Percentiles rank a stretch among this genome's conserved stretches.
Evolutionary conservation across 2,888 invertebrate genomes (phyloP).

Genomic region (Leptopilina syphax): DNA sequence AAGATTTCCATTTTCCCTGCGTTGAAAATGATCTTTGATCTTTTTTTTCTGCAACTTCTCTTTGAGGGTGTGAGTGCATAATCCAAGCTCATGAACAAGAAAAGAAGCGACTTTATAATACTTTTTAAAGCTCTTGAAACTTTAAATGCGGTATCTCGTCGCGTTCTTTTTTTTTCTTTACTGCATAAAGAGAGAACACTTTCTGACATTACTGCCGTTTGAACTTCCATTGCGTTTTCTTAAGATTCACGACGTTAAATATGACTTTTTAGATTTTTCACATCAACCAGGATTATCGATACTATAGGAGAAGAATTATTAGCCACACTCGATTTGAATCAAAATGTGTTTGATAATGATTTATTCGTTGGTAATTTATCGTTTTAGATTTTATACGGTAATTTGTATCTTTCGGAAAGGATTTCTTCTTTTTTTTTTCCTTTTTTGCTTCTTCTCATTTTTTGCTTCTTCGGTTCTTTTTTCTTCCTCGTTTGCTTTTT

Average conservation of each 20-base stretch:
- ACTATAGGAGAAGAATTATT: neutral
- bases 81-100: neutral
- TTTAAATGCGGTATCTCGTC: conserved; percentile 3
- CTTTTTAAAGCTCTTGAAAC: neutral
- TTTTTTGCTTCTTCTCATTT: neutral
- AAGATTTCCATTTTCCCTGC: neutral
- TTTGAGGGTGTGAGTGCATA: neutral
- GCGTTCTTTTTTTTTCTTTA: too few relatives aligned
- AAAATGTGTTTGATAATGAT: neutral
- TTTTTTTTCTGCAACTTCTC: neutral
- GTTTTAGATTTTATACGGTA: neutral
- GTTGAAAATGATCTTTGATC: neutral
- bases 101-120: neutral
- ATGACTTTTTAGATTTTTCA: too few relatives aligned
- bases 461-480: too few relatives aligned
- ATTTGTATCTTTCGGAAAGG: neutral
- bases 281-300: neutral
- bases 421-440: too few relatives aligned
- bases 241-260: neutral
- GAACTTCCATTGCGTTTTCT: neutral
- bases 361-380: conserved; percentile 7
- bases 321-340: neutral
- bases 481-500: too few relatives aligned
- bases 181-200: neutral
- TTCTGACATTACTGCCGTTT: neutral